Percentiles rank a stretch among this genome's conserved stretches.
phyloP scores from a whole-genome alignment of 1,140 invertebrate genomes.

The Nautilus pompilius region DNA sequence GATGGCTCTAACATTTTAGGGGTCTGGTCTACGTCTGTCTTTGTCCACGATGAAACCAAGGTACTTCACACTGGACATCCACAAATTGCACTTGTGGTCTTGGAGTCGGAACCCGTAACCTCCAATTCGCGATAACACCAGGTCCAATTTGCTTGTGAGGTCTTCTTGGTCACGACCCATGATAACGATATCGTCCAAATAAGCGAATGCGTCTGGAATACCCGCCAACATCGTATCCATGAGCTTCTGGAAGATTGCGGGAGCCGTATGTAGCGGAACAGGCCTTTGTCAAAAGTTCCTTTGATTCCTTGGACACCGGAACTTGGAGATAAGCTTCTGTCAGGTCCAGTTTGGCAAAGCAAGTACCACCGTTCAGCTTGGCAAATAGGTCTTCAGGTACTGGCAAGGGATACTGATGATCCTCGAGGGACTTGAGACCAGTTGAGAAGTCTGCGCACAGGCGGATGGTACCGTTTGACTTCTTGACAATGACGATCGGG shows the following conservation, averaged over 20 bases:
- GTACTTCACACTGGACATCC: conserved; percentile 9
- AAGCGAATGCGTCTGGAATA: conserved; percentile 13
- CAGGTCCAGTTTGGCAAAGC: conserved; percentile 25
- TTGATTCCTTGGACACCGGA: conserved; percentile 13
- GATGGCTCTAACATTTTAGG: conserved; percentile 51
- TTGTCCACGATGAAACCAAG: conserved; percentile 23
- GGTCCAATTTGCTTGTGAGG: conserved; percentile 7
- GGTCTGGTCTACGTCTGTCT: conserved; percentile 45
- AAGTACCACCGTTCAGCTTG: conserved; percentile 15
- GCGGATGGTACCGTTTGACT: conserved; percentile 19
- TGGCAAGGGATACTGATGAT: conserved; percentile 23
- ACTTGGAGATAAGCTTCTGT: conserved; percentile 22
- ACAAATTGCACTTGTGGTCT: conserved; percentile 7
- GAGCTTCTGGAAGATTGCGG: conserved; percentile 56
- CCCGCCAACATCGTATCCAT: conserved; percentile 49
- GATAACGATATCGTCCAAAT: conserved; percentile 20
- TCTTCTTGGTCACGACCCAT: conserved; percentile 14
- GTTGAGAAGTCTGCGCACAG: conserved; percentile 46
- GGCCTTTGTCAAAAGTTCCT: conserved; percentile 17
- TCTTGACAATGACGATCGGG: conserved; percentile 23
- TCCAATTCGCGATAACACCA: conserved; percentile 2
- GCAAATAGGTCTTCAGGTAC: conserved; percentile 31
- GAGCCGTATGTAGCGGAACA: conserved; percentile 36
- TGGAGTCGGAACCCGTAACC: conserved; percentile 1
- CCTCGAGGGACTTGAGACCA: conserved; percentile 19